A percentile compares a stretch with the other conserved stretches of the same genome.
These are phyloP conservation scores for Tenebrio molitor DNA, from an alignment of 1,140 invertebrate genomes.

Conservation along the genomic window DNA sequence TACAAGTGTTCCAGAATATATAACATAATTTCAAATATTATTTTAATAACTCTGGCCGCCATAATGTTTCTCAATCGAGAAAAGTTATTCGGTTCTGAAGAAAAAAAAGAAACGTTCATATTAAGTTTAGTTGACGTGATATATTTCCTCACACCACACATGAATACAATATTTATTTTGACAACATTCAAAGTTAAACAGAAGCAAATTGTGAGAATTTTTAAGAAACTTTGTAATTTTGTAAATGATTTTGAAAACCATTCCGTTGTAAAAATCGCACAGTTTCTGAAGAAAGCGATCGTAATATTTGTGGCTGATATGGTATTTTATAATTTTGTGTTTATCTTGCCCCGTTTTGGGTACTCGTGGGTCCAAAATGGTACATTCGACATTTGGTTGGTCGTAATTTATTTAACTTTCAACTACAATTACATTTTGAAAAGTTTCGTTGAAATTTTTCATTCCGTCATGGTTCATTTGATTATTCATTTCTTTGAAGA, in stretches of 20 bases:
- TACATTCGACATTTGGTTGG: not conserved
- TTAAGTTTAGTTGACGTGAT: not conserved
- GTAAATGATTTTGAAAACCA: not conserved
- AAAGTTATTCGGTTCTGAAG: not conserved
- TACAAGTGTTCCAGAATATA: not conserved
- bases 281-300: not conserved
- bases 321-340: not conserved
- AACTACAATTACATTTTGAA: not conserved
- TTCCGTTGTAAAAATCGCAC: not conserved
- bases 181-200: not conserved
- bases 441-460: conserved; percentile 6
- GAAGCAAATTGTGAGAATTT: not conserved
- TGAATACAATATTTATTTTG: not conserved
- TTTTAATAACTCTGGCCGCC: not conserved
- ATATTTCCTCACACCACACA: not conserved
- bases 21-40: not conserved
- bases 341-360: not conserved
- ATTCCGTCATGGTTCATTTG: not conserved
- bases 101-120: not conserved
- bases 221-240: not conserved
- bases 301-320: not conserved
- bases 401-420: not conserved
- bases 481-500: not conserved
- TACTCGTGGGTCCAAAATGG: not conserved
- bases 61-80: not conserved